phyloP scores from a whole-genome alignment of 1,140 invertebrate genomes.

The Procambarus clarkii region DNA sequence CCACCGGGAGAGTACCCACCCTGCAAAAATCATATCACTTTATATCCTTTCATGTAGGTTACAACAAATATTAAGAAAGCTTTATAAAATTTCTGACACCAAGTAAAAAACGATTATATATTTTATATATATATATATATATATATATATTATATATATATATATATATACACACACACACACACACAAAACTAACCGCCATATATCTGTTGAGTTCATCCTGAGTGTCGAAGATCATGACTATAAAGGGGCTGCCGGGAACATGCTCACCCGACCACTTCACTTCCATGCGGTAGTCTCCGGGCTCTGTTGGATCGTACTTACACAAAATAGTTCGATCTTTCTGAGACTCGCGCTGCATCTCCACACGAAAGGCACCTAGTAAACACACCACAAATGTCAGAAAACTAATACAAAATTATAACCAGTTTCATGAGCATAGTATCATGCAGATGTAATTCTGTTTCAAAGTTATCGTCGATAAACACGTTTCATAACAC shows the following conservation, averaged over 20 bases:
- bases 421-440: not conserved
- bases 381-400: not conserved
- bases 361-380: slow-evolving; percentile 98
- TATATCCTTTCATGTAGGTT: not conserved
- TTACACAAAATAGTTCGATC: slow-evolving; percentile 98
- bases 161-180: slow-evolving; percentile 4
- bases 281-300: slow-evolving; percentile 98
- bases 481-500: not conserved
- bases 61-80: too few species aligned
- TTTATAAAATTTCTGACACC: too few species aligned
- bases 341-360: slow-evolving; percentile 99
- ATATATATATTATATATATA: not conserved
- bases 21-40: slow-evolving; percentile 71
- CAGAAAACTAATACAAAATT: slow-evolving; percentile 19
- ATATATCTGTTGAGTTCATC: slow-evolving; percentile 87
- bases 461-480: too few species aligned
- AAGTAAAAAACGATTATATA: not conserved
- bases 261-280: slow-evolving; percentile 98
- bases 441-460: too few species aligned
- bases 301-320: slow-evolving; percentile 97
- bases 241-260: slow-evolving; percentile 97
- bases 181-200: slow-evolving; percentile 72
- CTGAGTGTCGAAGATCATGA: slow-evolving; percentile 99
- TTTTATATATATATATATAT: not conserved
- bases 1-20: slow-evolving; percentile 77